These are phyloP conservation scores for Athene cunicularia DNA, from an alignment of 2,113 vertebrate species.

Conservation along the genomic window DNA sequence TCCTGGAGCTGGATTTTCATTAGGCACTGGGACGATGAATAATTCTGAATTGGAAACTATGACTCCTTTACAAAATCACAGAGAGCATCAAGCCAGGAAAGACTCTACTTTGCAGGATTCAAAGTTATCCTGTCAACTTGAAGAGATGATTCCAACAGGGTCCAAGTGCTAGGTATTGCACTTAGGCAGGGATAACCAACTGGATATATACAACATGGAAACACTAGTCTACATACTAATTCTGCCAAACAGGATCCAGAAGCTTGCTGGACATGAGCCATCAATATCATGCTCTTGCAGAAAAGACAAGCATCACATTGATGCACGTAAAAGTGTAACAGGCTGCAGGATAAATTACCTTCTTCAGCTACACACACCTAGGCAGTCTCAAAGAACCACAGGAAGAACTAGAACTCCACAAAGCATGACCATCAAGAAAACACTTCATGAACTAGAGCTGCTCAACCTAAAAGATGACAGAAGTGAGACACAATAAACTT, in stretches of 20 bases:
- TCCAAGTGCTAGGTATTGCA: neutral
- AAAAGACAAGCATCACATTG: neutral
- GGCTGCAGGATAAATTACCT: neutral
- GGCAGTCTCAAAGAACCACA: neutral
- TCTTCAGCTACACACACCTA: neutral
- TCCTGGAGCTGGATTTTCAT: neutral
- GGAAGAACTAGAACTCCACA: neutral
- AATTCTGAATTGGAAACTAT: neutral
- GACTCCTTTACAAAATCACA: neutral
- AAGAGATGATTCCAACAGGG: neutral
- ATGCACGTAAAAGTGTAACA: neutral
- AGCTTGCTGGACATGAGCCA: neutral
- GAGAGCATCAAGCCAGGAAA: neutral
- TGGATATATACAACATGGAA: neutral
- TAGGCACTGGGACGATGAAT: neutral
- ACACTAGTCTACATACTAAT: rapidly evolving
- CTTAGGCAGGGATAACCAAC: neutral
- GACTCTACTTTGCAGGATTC: neutral
- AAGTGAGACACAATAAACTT: neutral
- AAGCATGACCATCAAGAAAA: neutral
- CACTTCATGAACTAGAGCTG: neutral
- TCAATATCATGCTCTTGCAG: neutral
- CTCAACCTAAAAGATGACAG: neutral
- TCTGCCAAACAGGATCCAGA: neutral
- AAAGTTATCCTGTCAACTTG: neutral